Evolutionary conservation across 2,888 invertebrate species (phyloP), one percentile per base, ranked within the genome.

Genomic region (Allophyes oxyacanthae): DNA sequence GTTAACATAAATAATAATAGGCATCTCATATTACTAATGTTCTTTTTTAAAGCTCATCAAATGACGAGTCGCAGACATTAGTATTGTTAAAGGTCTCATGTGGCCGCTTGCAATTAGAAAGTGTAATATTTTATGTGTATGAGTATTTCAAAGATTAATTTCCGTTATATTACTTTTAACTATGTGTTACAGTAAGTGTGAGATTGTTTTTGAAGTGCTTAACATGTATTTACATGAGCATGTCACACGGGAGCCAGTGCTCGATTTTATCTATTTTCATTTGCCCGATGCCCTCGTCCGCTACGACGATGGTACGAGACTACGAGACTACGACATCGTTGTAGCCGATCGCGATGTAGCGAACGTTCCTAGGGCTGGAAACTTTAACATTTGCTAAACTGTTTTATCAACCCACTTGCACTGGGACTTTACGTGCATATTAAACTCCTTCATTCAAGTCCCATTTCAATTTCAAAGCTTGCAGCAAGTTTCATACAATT

Each of bases 201-300:
- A 26, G 48, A 53, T 55, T 53, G 41, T 53, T 37, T 50, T 56
- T 52, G 32, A 42, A 63, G 48, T 49, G 45, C 11, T 63, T 51
- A 28, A 54, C 33, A 57, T 53, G 45, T 67, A 74, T 67, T 72
- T 69, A 65, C 64, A 60, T 53, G 45, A 67, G 51, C 50, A 64
- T 41, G 57, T 66, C 63, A 58, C 55, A 51, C 42, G 58, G 49
- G 42, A 58, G 58, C 55, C 50, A 64, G 59, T 70, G 66, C 59
- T 64, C 64, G 81, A 83, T 80, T 75, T 78, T 81, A 79, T 82
- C 79, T 68, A 55, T 74, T 79, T 81, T 78, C 79, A 82, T 82
- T 83, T 77, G 72, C 72, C 65, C 66, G 64, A 69, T 71, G 65
- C 44, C 45, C 48, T 53, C 50, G 49, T 58, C 50, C 52, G 60